These are phyloP conservation scores for Echinarachnius parma DNA, from an alignment of 53 echinoderm and acorn worm genomes.

Conservation along the genomic window DNA sequence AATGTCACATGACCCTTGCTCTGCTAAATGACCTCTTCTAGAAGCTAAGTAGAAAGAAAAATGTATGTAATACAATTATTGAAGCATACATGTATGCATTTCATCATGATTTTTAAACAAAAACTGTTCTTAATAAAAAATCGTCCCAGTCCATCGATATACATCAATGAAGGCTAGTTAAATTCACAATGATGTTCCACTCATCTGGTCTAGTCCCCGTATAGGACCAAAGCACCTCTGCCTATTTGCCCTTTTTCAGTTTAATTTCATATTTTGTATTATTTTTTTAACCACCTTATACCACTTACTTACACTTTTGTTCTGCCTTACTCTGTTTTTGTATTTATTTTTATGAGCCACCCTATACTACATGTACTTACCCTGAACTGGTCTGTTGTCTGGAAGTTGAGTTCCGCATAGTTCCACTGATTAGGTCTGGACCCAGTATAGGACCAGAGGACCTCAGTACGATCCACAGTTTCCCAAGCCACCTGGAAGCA, in stretches of 20 bases:
- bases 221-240: neutral
- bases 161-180: conserved; percentile 54
- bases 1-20: conserved; percentile 64
- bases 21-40: conserved; percentile 67
- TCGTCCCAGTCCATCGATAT: conserved; percentile 39
- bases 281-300: no score
- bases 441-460: conserved; percentile 19
- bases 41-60: no score
- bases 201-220: neutral
- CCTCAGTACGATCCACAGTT: conserved; percentile 17
- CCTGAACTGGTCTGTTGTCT: conserved; percentile 31
- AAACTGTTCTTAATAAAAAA: conserved; percentile 2
- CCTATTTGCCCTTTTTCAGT: no score
- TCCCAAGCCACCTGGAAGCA: conserved; percentile 27
- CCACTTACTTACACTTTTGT: neutral
- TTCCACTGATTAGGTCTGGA: conserved; percentile 35
- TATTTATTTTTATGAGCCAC: no score
- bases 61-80: neutral
- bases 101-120: neutral
- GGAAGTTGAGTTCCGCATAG: conserved; percentile 44
- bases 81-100: neutral
- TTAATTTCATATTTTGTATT: no score
- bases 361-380: no score
- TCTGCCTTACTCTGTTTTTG: neutral
- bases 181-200: conserved; percentile 33